A percentile compares a stretch with the other conserved stretches of the same genome.
Evolutionary conservation across 1,140 invertebrate genomes (phyloP).

Genomic region (Zaprionus inermis): DNA sequence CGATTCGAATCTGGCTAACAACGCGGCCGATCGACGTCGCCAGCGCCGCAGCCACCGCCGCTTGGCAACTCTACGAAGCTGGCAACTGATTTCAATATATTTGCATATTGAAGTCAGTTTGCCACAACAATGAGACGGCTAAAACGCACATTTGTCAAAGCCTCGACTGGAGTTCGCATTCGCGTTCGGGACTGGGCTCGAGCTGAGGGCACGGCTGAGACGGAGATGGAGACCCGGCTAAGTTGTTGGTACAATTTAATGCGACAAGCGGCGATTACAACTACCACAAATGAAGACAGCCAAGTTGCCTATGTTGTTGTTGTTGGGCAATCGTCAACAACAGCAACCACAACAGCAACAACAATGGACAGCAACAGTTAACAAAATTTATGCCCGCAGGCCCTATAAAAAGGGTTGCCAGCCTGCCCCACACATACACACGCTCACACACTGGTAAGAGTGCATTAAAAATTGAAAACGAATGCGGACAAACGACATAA

Average conservation of each 20-base stretch:
- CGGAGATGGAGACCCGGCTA: constrained; percentile 11
- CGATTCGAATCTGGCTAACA: constrained; percentile 50
- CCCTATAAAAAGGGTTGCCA: constrained; percentile 37
- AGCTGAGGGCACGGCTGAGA: constrained; percentile 40
- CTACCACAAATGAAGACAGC: constrained; percentile 45
- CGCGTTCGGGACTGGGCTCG: neutral
- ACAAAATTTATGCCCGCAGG: constrained; percentile 47
- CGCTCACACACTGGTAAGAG: neutral
- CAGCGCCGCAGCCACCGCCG: constrained; percentile 5
- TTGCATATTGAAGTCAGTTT: constrained; percentile 79
- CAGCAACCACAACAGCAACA: constrained; percentile 29
- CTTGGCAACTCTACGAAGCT: constrained; percentile 48
- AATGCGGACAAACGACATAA: constrained; percentile 42
- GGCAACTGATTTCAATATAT: constrained; percentile 79
- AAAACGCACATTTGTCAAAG: constrained; percentile 79
- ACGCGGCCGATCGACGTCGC: constrained; percentile 17
- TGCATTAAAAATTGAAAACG: constrained; percentile 39
- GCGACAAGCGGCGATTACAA: constrained; percentile 51
- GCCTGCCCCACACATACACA: constrained; percentile 25
- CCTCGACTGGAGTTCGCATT: constrained; percentile 21
- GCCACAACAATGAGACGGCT: constrained; percentile 76
- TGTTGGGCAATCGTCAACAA: constrained; percentile 34
- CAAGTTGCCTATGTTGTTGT: constrained; percentile 30
- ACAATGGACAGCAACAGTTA: constrained; percentile 33
- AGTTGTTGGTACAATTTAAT: constrained; percentile 45